Percentiles rank a stretch among this genome's conserved stretches.
Conservation (phyloP, 2,113 vertebrate genomes). For the Notothenia rossii region DNA sequence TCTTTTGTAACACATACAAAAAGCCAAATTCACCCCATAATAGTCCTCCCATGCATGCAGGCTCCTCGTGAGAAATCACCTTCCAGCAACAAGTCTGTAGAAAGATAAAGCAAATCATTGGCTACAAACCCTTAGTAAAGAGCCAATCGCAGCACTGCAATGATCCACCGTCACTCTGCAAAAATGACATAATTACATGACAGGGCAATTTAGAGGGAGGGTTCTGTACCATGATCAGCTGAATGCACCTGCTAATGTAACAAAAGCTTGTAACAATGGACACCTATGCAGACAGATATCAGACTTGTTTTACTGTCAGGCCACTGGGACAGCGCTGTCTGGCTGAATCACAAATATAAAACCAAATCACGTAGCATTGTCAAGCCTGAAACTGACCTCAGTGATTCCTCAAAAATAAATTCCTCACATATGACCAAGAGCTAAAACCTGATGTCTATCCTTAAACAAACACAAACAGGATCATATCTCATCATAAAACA, state of each 20-base stretch:
- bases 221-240: not conserved
- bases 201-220: not conserved
- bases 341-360: conserved; percentile 11
- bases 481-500: conserved; percentile 22
- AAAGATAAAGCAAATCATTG: conserved; percentile 41
- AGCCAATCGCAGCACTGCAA: conserved; percentile 45
- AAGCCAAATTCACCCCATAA: conserved; percentile 20
- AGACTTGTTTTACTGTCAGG: not conserved
- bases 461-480: conserved; percentile 3
- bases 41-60: not conserved
- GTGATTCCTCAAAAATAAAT: conserved; percentile 5
- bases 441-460: not conserved
- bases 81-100: conserved; percentile 72
- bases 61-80: conserved; percentile 23
- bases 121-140: conserved; percentile 9
- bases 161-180: conserved; percentile 12
- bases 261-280: conserved; percentile 11
- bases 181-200: conserved; percentile 43
- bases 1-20: conserved; percentile 45
- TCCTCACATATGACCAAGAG: not conserved
- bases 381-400: conserved; percentile 30
- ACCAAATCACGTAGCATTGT: conserved; percentile 39
- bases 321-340: not conserved
- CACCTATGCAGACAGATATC: not conserved
- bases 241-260: conserved; percentile 6